Evolutionary conservation across 2,797 vertebrate species (phyloP).

Genomic region (Cyclopterus lumpus): DNA sequence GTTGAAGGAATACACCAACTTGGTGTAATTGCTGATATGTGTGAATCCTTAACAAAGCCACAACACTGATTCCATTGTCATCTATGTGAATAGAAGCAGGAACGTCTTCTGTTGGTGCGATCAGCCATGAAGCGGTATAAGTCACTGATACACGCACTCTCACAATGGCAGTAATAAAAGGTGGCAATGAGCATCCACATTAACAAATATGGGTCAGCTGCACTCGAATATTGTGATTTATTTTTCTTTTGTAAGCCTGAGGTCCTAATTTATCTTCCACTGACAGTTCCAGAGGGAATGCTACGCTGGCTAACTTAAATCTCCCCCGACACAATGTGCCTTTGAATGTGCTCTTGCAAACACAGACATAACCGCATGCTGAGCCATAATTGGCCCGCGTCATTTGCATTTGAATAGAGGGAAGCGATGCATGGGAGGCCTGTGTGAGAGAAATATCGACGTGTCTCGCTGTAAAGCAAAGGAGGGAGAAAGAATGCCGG

Average conservation of each 20-base stretch:
- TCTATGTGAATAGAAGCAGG: slow-evolving; percentile 34
- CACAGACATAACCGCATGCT: slow-evolving; percentile 73
- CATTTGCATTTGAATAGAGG: slow-evolving; percentile 82
- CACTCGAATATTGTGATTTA: slow-evolving; percentile 66
- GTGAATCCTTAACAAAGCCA: slow-evolving; percentile 43
- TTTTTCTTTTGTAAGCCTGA: slow-evolving; percentile 67
- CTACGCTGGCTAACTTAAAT: slow-evolving; percentile 63
- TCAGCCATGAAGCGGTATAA: slow-evolving; percentile 48
- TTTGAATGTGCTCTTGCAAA: slow-evolving; percentile 75
- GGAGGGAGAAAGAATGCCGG: slow-evolving; percentile 1
- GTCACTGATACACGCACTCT: slow-evolving; percentile 13
- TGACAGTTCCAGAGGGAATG: slow-evolving; percentile 60
- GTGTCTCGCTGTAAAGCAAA: slow-evolving; percentile 37
- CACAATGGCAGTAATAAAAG: slow-evolving; percentile 56
- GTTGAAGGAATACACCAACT: slow-evolving; percentile 10
- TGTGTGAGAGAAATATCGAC: slow-evolving; percentile 39
- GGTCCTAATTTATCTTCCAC: slow-evolving; percentile 70
- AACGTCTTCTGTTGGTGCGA: slow-evolving; percentile 37
- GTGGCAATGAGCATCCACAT: slow-evolving; percentile 63
- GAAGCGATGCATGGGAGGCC: slow-evolving; percentile 58
- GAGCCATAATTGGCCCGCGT: slow-evolving; percentile 76
- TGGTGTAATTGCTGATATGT: slow-evolving; percentile 38
- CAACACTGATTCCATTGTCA: slow-evolving; percentile 44
- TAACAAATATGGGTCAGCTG: slow-evolving; percentile 70
- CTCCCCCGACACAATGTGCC: slow-evolving; percentile 67